These are phyloP conservation scores for Vulpes vulpes DNA, from an alignment of 2,113 vertebrate genomes.

Conservation along the genomic window DNA sequence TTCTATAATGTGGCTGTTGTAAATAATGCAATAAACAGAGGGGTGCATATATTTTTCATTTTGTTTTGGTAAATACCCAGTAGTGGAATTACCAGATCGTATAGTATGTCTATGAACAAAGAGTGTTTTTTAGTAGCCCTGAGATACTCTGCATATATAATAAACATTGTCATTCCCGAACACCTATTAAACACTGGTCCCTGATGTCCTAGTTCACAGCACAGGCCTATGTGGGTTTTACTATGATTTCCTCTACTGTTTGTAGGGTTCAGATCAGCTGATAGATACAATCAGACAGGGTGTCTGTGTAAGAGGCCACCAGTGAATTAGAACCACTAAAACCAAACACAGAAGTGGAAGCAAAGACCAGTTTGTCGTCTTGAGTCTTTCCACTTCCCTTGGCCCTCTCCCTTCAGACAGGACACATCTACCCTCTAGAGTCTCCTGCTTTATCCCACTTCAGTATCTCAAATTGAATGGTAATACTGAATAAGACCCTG, in stretches of 20 bases:
- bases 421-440: neutral
- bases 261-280: neutral
- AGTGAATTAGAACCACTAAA: neutral
- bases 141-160: neutral
- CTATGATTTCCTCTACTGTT: neutral
- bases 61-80: neutral
- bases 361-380: neutral
- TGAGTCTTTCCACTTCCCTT: neutral
- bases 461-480: neutral
- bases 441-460: neutral
- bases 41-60: neutral
- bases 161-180: neutral
- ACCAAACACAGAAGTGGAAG: slow-evolving; percentile 12
- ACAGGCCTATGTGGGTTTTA: neutral
- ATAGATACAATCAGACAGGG: neutral
- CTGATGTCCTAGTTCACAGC: neutral
- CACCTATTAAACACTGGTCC: neutral
- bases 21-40: neutral
- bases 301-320: neutral
- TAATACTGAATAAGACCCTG: neutral
- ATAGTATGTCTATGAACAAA: neutral
- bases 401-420: neutral
- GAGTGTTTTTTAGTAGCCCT: neutral
- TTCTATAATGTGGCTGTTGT: neutral
- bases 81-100: neutral